phyloP scores from a whole-genome alignment of 2,797 vertebrate species.

The Periophthalmus magnuspinnatus region DNA sequence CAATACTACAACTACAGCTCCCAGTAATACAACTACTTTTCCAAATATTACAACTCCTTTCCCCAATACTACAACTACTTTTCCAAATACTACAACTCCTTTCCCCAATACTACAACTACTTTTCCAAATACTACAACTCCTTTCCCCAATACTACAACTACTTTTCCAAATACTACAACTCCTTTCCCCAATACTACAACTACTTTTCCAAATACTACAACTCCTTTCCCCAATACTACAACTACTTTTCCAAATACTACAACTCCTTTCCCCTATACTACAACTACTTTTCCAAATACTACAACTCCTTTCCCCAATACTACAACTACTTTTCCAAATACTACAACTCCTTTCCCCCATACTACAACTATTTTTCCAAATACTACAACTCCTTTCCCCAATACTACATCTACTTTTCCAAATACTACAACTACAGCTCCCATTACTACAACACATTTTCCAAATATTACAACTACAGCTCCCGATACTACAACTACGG shows the following conservation, averaged over 20 bases:
- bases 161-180: background rate
- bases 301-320: background rate
- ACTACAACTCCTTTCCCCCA: background rate
- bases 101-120: background rate
- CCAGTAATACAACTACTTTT: background rate
- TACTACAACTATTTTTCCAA: background rate
- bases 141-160: background rate
- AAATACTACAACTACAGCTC: background rate
- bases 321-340: background rate
- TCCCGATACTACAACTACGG: too few relatives aligned
- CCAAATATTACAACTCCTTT: background rate
- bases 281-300: background rate
- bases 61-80: too few relatives aligned
- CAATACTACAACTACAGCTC: background rate
- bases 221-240: background rate
- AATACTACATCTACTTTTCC: background rate
- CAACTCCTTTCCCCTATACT: background rate
- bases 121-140: background rate
- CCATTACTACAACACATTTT: background rate
- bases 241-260: background rate
- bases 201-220: background rate
- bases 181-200: background rate
- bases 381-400: background rate
- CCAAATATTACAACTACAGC: too few relatives aligned
- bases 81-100: background rate